Base-by-base conservation (phyloP, 2,797 vertebrate genomes). In the Scolopax rusticola region DNA sequence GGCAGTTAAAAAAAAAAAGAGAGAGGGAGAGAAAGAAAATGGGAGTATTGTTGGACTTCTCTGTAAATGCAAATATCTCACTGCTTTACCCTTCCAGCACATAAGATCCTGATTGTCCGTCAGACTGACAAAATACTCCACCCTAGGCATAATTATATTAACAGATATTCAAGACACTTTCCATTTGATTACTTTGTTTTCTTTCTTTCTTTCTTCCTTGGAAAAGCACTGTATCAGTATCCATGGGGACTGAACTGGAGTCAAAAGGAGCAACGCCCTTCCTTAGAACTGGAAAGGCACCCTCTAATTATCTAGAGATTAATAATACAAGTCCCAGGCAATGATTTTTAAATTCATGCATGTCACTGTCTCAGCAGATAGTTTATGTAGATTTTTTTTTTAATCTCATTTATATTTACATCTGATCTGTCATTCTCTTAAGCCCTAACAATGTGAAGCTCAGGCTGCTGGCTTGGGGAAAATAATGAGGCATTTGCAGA, bases 211-310 rank as follows among this genome's bases (percentile, higher is more conserved):
- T 78, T 90, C 24, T 87, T 88, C 50, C 50, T 67, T 85, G 36
- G 79, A 75, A 92, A 93, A 92, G 67, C 23, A 17, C 18, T 17
- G 0, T 71, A 51, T 83, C 61, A 30, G 32, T 76, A 41, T 89
- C 77, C 1, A 0, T 77, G 65, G 78, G 59, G 73, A 94, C 45
- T 86, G 36, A 83, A 76, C 30, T 93, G 41, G 64, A 79, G 61
- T 93, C 68, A 90, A 53, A 89, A 87, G 53, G 78, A 89, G 27
- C 38, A 93, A 91, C 70, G 91, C 74, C 92, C 91, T 96, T 97
- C 81, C 87, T 93, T 53, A 87, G 32, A 79, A 80, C 54, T 71
- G 50, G 53, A 84, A 71, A 82, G 74, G 4, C 70, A 78, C 17
- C 12, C 11, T 87, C 50, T 78, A 56, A 75, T 91, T 63, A 86